A percentile compares a stretch with the other conserved stretches of the same genome.
Conservation (phyloP, 30 jellyfish, hydroid and myxozoan species). For the Mastigias papua region DNA sequence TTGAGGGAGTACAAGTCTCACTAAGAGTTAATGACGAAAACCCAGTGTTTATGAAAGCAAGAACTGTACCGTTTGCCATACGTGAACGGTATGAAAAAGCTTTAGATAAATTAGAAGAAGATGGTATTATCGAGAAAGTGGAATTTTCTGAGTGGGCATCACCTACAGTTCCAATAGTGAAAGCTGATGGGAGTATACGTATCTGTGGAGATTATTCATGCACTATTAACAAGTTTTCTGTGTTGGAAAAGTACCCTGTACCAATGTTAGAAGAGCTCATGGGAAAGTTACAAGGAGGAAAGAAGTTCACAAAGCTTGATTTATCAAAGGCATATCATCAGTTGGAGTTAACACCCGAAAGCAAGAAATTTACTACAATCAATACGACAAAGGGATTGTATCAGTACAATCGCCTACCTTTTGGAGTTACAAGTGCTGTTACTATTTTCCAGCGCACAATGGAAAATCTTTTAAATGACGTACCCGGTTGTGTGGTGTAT, state of each 20-base stretch:
- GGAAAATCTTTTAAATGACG: conserved; percentile 29
- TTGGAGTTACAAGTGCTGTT: conserved; percentile 28
- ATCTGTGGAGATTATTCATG: conserved; percentile 30
- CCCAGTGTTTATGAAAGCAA: too few species aligned
- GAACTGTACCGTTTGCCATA: too few species aligned
- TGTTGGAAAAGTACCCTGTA: conserved; percentile 34
- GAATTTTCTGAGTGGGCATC: conserved; percentile 42
- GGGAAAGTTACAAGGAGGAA: conserved; percentile 41
- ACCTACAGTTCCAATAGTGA: conserved; percentile 44
- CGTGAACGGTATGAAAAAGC: too few species aligned
- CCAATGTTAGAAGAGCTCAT: conserved; percentile 54
- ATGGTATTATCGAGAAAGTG: conserved; percentile 32
- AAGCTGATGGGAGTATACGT: conserved; percentile 27
- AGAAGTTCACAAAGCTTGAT: conserved; percentile 68
- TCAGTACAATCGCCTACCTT: conserved; percentile 14
- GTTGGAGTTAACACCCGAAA: conserved; percentile 1
- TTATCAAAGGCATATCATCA: conserved; percentile 31
- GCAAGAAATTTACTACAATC: conserved; percentile 32
- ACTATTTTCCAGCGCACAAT: conserved; percentile 48
- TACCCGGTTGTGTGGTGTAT: conserved; percentile 37
- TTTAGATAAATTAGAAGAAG: too few species aligned
- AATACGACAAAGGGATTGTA: conserved; percentile 57
- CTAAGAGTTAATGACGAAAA: too few species aligned
- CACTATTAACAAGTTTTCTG: conserved; percentile 12
- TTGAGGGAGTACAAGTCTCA: too few species aligned